These are phyloP conservation scores for Metellina segmentata DNA, from an alignment of 2,888 invertebrate genomes.

Conservation along the genomic window DNA sequence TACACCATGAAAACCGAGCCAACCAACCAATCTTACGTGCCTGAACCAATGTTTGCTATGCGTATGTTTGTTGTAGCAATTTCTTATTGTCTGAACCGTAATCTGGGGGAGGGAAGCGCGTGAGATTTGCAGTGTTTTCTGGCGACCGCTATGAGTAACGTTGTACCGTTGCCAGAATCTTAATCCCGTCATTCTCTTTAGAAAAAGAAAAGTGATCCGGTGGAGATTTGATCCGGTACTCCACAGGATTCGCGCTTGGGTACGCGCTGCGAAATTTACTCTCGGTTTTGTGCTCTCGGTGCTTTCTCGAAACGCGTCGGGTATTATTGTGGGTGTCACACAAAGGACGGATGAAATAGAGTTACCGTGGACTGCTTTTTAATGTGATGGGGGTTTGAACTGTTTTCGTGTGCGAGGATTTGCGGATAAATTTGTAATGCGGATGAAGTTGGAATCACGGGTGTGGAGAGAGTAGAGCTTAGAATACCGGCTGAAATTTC, in stretches of 20 bases:
- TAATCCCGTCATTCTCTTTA: conserved; percentile 8
- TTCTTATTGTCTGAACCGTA: too few species aligned
- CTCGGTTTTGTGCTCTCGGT: conserved; percentile 27
- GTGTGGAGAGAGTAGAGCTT: too few species aligned
- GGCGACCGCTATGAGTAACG: neutral
- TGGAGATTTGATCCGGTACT: conserved; percentile 25
- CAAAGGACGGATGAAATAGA: neutral
- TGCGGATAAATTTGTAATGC: too few species aligned
- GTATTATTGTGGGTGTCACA: neutral
- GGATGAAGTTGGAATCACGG: too few species aligned
- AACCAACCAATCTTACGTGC: too few species aligned
- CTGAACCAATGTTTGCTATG: too few species aligned
- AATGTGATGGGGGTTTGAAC: neutral
- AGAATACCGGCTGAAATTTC: too few species aligned
- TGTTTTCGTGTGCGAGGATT: too few species aligned
- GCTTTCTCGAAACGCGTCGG: conserved; percentile 12
- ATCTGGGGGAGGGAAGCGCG: too few species aligned
- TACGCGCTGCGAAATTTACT: conserved; percentile 35
- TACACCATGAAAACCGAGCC: too few species aligned
- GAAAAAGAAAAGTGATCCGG: conserved; percentile 11
- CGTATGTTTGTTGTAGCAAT: too few species aligned
- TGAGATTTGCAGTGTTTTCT: neutral
- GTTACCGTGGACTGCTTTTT: neutral
- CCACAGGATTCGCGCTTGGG: conserved; percentile 67
- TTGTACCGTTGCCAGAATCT: conserved; percentile 21